phyloP scores from a whole-genome alignment of 2,797 vertebrate genomes.

The Macrochelys suwanniensis region DNA sequence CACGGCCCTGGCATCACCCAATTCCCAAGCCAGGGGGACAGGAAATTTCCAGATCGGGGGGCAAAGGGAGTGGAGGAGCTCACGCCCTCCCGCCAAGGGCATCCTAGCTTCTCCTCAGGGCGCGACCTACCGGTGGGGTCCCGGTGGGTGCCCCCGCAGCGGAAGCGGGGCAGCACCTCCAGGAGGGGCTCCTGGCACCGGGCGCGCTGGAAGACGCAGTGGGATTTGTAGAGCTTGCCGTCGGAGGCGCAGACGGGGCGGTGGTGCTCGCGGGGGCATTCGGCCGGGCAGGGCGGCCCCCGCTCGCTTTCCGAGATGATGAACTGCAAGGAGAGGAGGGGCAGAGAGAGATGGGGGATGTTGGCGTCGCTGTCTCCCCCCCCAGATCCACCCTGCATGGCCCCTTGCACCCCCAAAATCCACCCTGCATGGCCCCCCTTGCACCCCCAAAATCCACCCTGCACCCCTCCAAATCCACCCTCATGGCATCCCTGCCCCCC shows the following conservation, averaged over 20 bases:
- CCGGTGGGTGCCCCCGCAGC: constrained; percentile 53
- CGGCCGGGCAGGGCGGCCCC: constrained; percentile 55
- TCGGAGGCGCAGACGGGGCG: constrained; percentile 76
- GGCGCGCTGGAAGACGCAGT: constrained; percentile 77
- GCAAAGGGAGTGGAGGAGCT: too few species aligned
- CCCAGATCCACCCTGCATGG: too few species aligned
- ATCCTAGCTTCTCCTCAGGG: not conserved
- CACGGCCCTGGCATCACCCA: too few species aligned
- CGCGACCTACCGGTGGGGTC: constrained; percentile 20
- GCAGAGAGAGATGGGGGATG: not conserved
- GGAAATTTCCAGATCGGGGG: too few species aligned
- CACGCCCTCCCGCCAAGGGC: too few species aligned
- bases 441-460: too few species aligned
- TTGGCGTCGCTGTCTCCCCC: too few species aligned
- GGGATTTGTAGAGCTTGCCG: constrained; percentile 74
- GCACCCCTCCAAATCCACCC: too few species aligned
- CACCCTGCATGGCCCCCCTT: too few species aligned
- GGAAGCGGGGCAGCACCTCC: constrained; percentile 23
- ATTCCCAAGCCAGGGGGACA: too few species aligned
- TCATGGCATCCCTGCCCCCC: too few species aligned
- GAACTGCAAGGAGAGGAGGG: constrained; percentile 48
- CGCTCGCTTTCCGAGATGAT: constrained; percentile 75
- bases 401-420: too few species aligned
- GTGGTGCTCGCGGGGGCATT: constrained; percentile 76
- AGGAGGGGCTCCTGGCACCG: constrained; percentile 77